Base-by-base conservation (phyloP, 1,140 invertebrate genomes). In the Diorhabda carinulata region DNA sequence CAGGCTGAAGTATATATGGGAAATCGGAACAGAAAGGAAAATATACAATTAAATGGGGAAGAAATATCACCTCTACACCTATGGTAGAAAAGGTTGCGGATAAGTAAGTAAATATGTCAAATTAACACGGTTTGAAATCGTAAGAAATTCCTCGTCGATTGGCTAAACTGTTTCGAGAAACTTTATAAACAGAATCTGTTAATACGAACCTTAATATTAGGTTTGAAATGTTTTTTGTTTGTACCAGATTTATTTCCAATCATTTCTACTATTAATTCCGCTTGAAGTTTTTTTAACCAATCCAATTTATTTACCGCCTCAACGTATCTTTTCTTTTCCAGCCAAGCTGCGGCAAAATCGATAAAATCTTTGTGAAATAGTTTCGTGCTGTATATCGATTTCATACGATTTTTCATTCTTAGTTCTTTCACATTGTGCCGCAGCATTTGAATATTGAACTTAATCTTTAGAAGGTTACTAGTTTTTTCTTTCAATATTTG, bases 301-400 rank as follows among this genome's bases (percentile, higher is more conserved):
- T 25, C 25, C 25, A 64, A 64, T 10, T 64, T 44, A 9, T 59
- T 60, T 10, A 40, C 40, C 7, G 40, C 9, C 41, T 56, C 45
- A 3, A 45, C 40, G 10, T 43, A 44, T 60, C 10, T 45, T 10
- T 60, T 45, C n/a, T 58, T 60, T 25, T 59, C 41, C 58, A 67
- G 41, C 65, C 65, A 67, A n/a, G 43, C 25, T 44, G 7, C n/a
- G 9, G 65, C 65, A 10, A 67, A 60, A 0, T 10, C 9, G 6
- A 67, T 58, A 59, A 59, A 57, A 67, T 60, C 57, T 5, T 45
- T n/a, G 60, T 67, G 41, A 60, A 60, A 67, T 8, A 67, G n/a
- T 59, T 67, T 10, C 6, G 42, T 8, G 59, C 45, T 9, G 4
- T 43, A 60, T 25, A 60, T 41, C 3, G 3, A n/a, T 60, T 60